Evolutionary conservation across 1,140 invertebrate genomes (phyloP).

Genomic region (Cotesia typhae): DNA sequence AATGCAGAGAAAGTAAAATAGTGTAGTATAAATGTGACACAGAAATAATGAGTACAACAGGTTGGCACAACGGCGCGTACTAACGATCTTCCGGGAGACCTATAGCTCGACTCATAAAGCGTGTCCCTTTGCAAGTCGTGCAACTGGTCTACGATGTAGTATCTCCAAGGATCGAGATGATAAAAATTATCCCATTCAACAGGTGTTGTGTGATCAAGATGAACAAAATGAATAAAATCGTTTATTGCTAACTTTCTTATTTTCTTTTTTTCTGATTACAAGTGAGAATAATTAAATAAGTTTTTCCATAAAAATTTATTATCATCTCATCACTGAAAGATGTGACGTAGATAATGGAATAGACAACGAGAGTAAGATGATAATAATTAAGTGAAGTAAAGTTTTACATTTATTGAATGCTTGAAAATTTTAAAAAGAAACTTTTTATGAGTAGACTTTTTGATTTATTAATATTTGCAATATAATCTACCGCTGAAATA

Average conservation of each 20-base stretch:
- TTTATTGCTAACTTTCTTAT: too few species aligned
- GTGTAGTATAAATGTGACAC: constrained; percentile 12
- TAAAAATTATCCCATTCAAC: constrained; percentile 37
- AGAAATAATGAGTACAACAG: constrained; percentile 31
- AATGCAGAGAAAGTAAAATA: background rate
- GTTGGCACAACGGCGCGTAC: constrained; percentile 35
- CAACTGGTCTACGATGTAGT: constrained; percentile 30
- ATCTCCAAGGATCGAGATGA: constrained; percentile 28
- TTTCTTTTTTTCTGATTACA: background rate
- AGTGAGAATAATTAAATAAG: constrained; percentile 16
- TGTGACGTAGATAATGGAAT: background rate
- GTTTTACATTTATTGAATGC: too few species aligned
- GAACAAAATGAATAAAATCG: constrained; percentile 16
- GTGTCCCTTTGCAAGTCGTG: constrained; percentile 31
- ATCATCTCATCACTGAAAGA: background rate
- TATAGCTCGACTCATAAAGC: constrained; percentile 27
- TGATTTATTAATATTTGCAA: background rate
- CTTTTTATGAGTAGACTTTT: background rate
- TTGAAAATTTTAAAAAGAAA: background rate
- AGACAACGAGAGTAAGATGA: background rate
- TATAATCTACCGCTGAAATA: too few species aligned
- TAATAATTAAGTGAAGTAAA: background rate
- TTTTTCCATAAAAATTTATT: constrained; percentile 6
- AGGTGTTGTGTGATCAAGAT: constrained; percentile 25
- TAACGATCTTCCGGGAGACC: constrained; percentile 31